Evolutionary conservation across 2,888 invertebrate genomes (phyloP).

Genomic region (Cheilosia urbana): DNA sequence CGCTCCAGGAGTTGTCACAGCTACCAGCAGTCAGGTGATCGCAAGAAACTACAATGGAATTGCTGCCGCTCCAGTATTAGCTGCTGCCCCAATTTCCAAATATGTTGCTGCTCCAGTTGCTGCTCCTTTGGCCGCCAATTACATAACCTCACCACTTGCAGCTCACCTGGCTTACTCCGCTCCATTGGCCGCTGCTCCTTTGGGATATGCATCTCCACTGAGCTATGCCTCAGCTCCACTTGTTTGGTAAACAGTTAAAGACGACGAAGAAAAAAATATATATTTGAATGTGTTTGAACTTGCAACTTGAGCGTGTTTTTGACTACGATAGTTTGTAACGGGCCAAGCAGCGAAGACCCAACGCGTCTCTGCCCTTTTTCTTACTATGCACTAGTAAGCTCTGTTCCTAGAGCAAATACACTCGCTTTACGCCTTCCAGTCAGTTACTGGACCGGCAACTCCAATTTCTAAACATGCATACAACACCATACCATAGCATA

Average conservation of each 20-base stretch:
- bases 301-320: too few relatives aligned
- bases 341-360: too few relatives aligned
- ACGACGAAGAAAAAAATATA: slow-evolving; percentile 21
- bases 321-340: too few relatives aligned
- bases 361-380: neutral
- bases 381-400: neutral
- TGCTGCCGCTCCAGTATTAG: slow-evolving; percentile 81
- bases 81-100: slow-evolving; percentile 82
- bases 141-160: slow-evolving; percentile 3
- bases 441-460: neutral
- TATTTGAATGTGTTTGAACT: neutral
- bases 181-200: slow-evolving; percentile 39
- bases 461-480: neutral
- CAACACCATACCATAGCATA: too few relatives aligned
- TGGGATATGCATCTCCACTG: slow-evolving; percentile 40
- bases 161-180: slow-evolving; percentile 44
- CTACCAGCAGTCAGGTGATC: slow-evolving; percentile 81
- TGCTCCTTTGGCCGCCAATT: slow-evolving; percentile 9
- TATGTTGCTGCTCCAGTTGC: slow-evolving; percentile 53
- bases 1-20: slow-evolving; percentile 77
- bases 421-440: neutral
- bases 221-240: slow-evolving; percentile 47
- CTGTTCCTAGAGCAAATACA: too few relatives aligned
- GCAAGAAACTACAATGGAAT: slow-evolving; percentile 80
- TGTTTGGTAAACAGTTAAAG: slow-evolving; percentile 17